A percentile compares a stretch with the other conserved stretches of the same genome.
These are phyloP conservation scores for Melanotaenia trifasciata DNA, from an alignment of 2,797 vertebrate genomes.

Conservation along the genomic window DNA sequence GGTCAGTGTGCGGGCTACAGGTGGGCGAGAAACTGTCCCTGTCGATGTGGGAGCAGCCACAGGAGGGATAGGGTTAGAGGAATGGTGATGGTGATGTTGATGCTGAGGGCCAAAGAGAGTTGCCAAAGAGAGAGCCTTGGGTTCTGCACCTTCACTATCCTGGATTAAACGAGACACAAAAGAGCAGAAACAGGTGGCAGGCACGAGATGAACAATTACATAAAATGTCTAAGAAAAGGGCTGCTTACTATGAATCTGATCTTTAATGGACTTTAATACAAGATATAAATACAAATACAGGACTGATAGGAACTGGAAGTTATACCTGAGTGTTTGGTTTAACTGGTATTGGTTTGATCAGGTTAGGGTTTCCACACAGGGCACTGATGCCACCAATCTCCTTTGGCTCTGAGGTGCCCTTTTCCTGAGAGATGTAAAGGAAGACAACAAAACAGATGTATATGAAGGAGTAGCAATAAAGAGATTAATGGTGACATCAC, in stretches of 20 bases:
- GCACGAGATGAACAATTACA: neutral
- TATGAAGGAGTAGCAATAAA: neutral
- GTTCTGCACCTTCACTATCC: slow-evolving; percentile 77
- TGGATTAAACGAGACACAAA: slow-evolving; percentile 30
- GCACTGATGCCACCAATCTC: slow-evolving; percentile 91
- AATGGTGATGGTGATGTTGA: slow-evolving; percentile 40
- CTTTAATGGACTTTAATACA: neutral
- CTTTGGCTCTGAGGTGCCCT: slow-evolving; percentile 92
- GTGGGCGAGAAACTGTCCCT: slow-evolving; percentile 67
- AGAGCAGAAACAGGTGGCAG: neutral
- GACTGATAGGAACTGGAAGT: neutral
- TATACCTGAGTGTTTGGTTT: slow-evolving; percentile 86
- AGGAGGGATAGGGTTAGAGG: slow-evolving; percentile 46
- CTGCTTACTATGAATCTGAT: neutral
- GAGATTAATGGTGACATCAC: neutral
- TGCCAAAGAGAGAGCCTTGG: slow-evolving; percentile 87
- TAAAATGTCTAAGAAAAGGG: neutral
- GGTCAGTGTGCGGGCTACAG: slow-evolving; percentile 86
- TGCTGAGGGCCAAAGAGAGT: slow-evolving; percentile 88
- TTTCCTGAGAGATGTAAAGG: slow-evolving; percentile 69
- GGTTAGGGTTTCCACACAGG: slow-evolving; percentile 90
- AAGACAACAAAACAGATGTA: slow-evolving; percentile 9
- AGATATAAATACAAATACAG: neutral
- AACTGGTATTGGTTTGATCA: slow-evolving; percentile 96
- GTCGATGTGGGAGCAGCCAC: neutral